phyloP scores from a whole-genome alignment of 2,113 vertebrate genomes.

The Saccopteryx bilineata region DNA sequence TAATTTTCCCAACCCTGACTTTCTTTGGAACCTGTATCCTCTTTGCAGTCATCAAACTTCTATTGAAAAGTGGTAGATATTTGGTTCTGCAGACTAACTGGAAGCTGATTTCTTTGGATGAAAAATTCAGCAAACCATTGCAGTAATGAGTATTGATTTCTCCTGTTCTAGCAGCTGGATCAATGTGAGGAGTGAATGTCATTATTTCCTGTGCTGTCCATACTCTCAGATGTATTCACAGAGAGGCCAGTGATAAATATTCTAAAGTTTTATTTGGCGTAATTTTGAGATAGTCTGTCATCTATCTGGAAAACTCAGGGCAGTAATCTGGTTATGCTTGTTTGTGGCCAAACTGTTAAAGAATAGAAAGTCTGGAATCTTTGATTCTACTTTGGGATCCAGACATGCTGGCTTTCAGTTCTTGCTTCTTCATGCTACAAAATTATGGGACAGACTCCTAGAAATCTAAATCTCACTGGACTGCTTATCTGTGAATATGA shows the following conservation, averaged over 20 bases:
- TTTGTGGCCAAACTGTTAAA: slow-evolving; percentile 30
- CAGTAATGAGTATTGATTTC: slow-evolving; percentile 60
- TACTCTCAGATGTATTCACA: background rate
- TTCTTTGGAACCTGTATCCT: slow-evolving; percentile 45
- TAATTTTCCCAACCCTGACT: background rate
- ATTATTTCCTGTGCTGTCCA: slow-evolving; percentile 54
- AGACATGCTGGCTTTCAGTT: background rate
- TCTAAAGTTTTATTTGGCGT: slow-evolving; percentile 50
- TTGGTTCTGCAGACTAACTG: slow-evolving; percentile 50
- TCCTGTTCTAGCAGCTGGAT: slow-evolving; percentile 43
- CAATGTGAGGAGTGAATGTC: slow-evolving; percentile 15
- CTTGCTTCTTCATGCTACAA: background rate
- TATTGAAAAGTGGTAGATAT: slow-evolving; percentile 51
- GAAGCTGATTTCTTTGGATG: slow-evolving; percentile 62
- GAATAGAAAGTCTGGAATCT: background rate
- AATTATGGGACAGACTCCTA: background rate
- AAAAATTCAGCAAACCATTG: slow-evolving; percentile 64
- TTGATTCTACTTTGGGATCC: background rate
- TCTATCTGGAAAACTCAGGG: background rate
- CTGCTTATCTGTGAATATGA: background rate
- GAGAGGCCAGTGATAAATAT: background rate
- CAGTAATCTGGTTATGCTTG: background rate
- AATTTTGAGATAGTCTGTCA: background rate
- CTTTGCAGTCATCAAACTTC: background rate
- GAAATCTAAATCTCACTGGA: background rate